These are phyloP conservation scores for Ovis aries DNA, from an alignment of 2,113 vertebrate species.

Conservation along the genomic window DNA sequence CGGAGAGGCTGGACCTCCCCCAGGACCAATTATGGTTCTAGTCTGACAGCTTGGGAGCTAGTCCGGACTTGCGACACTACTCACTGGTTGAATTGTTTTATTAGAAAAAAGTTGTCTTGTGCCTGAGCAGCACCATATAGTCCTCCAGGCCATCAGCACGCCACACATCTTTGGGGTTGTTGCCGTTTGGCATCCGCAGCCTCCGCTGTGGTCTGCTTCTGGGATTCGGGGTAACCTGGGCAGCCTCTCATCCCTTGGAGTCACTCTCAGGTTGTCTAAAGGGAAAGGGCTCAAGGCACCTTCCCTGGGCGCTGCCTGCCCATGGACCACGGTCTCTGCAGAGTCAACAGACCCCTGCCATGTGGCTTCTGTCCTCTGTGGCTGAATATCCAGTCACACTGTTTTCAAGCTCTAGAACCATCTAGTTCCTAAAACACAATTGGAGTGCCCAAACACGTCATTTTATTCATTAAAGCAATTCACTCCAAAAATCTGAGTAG, in stretches of 20 bases:
- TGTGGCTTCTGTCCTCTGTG: background rate
- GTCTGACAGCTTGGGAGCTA: background rate
- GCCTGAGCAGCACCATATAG: background rate
- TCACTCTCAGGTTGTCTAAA: background rate
- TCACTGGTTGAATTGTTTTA: background rate
- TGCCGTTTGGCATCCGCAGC: no score
- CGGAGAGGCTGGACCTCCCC: background rate
- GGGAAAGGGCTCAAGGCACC: no score
- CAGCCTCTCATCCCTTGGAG: background rate
- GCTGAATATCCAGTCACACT: background rate
- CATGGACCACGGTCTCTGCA: accelerated
- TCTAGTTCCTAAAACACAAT: background rate
- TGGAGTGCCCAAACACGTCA: background rate
- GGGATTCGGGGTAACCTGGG: background rate
- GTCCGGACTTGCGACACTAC: background rate
- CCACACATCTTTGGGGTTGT: background rate
- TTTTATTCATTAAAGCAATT: background rate
- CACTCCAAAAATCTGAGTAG: background rate
- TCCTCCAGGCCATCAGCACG: background rate
- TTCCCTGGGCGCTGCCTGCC: background rate
- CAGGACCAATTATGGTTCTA: no score
- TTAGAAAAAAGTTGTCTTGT: background rate
- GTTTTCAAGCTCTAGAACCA: background rate
- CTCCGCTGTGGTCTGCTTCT: background rate
- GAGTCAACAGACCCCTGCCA: accelerated